These are phyloP conservation scores for Aepyceros melampus DNA, from an alignment of 2,113 vertebrate genomes.

Conservation along the genomic window DNA sequence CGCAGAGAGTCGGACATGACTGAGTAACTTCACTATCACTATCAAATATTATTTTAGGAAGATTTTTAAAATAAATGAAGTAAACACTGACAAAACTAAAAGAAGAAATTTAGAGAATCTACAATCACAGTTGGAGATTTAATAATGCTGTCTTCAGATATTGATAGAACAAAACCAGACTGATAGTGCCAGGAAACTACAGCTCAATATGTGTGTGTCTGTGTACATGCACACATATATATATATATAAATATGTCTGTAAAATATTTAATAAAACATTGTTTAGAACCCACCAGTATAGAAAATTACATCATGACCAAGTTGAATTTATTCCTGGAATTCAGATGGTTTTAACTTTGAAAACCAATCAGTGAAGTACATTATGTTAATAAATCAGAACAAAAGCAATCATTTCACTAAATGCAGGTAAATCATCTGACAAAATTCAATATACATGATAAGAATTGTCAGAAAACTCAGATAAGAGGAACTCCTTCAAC, in stretches of 20 bases:
- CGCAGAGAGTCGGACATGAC: no score
- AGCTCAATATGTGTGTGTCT: neutral
- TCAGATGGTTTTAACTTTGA: neutral
- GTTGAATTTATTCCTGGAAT: neutral
- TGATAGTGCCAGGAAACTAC: neutral
- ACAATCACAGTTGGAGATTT: neutral
- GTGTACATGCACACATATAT: neutral
- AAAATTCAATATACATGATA: neutral
- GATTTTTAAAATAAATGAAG: neutral
- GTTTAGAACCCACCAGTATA: neutral
- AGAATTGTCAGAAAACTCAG: neutral
- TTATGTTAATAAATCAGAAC: neutral
- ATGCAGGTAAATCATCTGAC: neutral
- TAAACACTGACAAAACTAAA: neutral
- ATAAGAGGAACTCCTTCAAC: neutral
- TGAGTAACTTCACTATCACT: no score
- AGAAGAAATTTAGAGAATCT: neutral
- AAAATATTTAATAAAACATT: neutral
- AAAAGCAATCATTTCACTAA: neutral
- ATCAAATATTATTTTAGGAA: neutral
- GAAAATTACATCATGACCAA: neutral
- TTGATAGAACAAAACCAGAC: neutral
- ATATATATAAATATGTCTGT: neutral
- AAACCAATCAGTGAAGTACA: neutral
- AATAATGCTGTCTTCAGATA: neutral